Percentiles rank a stretch among this genome's conserved stretches.
Conservation (phyloP, 2,888 invertebrate genomes). For the Lampropteryx suffumata region DNA sequence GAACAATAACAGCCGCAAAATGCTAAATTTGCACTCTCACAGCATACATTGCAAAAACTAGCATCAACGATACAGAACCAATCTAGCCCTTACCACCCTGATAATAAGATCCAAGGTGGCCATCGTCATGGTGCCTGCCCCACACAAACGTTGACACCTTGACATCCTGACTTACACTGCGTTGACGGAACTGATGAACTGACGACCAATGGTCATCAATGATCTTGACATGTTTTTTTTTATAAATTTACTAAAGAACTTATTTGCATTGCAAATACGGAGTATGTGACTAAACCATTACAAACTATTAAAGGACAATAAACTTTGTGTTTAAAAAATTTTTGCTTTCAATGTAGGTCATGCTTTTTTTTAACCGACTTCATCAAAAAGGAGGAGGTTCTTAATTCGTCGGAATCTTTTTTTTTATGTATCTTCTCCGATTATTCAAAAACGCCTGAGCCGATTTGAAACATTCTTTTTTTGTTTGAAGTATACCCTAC, state of each 20-base stretch:
- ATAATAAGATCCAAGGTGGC: conserved; percentile 29
- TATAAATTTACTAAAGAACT: background rate
- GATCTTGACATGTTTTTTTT: background rate
- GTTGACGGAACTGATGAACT: conserved; percentile 26
- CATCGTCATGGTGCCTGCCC: conserved; percentile 45
- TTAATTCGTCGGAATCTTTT: no score
- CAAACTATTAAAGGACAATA: no score
- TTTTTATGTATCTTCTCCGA: no score
- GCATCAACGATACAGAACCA: conserved; percentile 12
- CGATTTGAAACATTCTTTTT: no score
- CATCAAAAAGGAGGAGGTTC: no score
- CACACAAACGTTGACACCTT: conserved; percentile 54
- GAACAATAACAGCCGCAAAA: background rate
- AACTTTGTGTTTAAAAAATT: no score
- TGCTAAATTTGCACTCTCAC: background rate
- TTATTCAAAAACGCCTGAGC: no score
- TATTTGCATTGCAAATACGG: no score
- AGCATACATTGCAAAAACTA: conserved; percentile 11
- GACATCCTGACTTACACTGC: conserved; percentile 47
- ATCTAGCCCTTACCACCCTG: conserved; percentile 6
- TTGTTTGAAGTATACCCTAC: no score
- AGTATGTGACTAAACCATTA: no score
- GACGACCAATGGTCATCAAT: conserved; percentile 2
- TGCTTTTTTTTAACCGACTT: no score
- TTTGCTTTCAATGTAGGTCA: no score